Evolutionary conservation across 1,140 invertebrate genomes (phyloP), one percentile per base, ranked within the genome.

Genomic region (Chionoecetes opilio): DNA sequence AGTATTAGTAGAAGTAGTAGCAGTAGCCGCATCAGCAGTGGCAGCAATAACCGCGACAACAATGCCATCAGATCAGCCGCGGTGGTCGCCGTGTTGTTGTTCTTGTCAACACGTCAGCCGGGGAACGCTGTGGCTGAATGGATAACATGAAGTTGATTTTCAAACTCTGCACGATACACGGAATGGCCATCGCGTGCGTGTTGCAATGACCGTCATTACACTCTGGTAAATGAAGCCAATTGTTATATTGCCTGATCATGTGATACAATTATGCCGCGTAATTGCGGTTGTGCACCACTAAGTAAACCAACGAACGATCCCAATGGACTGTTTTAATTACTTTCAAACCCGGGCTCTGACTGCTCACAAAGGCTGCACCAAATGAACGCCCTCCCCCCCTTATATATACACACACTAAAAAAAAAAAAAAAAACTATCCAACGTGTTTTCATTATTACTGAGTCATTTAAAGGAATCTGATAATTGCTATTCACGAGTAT

Each of bases 191-290:
- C 63, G 63, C n/a, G 63, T n/a, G 11, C n/a, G 21, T 17, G 21
- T 75, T 75, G 26, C 63, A 75, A n/a, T 75, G 63, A 26, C 21
- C n/a, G 63, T 75, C 63, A 75, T 75, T n/a, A 21, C 5, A n/a
- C n/a, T 75, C 21, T 26, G 26, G 63, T 75, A 75, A 75, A 75
- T 26, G 63, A 75, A 75, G 63, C 21, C n/a, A n/a, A 75, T n/a
- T 26, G 63, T 75, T n/a, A 75, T 75, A 75, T 75, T 75, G n/a
- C n/a, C 63, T 75, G 63, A n/a, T 75, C n/a, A 75, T 75, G 63
- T 75, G 63, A n/a, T 75, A 75, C 63, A 75, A 75, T 75, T 75
- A 75, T 75, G 21, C 21, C 63, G n/a, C n/a, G 21, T n/a, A 26
- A 75, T 26, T 0, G 63, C 26, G 63, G 63, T n/a, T 75, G 63